Evolutionary conservation across 2,113 vertebrate species (phyloP).

Genomic region (Pogonocichla stellata): DNA sequence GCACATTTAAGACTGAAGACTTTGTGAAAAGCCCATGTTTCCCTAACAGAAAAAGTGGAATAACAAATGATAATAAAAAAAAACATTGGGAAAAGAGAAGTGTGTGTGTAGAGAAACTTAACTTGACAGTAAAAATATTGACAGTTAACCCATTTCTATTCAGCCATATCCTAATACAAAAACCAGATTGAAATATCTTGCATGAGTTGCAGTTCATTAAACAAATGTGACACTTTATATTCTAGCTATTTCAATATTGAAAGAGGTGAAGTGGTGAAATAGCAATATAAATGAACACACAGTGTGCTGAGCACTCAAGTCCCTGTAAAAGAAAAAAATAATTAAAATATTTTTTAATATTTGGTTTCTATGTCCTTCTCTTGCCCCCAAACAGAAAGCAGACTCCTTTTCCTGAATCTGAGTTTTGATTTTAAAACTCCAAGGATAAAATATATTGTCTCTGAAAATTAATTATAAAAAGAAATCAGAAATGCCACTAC

Average conservation of each 20-base stretch:
- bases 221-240: slow-evolving; percentile 75
- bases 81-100: not conserved
- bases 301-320: not conserved
- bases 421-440: slow-evolving; percentile 1
- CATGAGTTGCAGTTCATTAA: slow-evolving; percentile 74
- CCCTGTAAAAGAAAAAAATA: not conserved
- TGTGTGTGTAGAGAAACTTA: slow-evolving; percentile 49
- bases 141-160: slow-evolving; percentile 69
- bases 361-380: not conserved
- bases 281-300: slow-evolving; percentile 58
- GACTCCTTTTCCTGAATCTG: not conserved
- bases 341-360: not conserved
- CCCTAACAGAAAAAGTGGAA: not conserved
- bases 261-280: slow-evolving; percentile 54
- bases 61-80: slow-evolving; percentile 48
- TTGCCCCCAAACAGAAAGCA: not conserved
- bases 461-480: slow-evolving; percentile 33
- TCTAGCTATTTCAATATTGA: slow-evolving; percentile 55
- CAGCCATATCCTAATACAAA: slow-evolving; percentile 49
- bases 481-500: not conserved
- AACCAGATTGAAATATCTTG: slow-evolving; percentile 70
- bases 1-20: not conserved
- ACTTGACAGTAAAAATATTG: slow-evolving; percentile 71
- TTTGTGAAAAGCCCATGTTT: not conserved
- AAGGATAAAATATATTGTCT: not conserved